Conservation (phyloP, 2,888 invertebrate genomes). For the Polydesmus complanatus region DNA sequence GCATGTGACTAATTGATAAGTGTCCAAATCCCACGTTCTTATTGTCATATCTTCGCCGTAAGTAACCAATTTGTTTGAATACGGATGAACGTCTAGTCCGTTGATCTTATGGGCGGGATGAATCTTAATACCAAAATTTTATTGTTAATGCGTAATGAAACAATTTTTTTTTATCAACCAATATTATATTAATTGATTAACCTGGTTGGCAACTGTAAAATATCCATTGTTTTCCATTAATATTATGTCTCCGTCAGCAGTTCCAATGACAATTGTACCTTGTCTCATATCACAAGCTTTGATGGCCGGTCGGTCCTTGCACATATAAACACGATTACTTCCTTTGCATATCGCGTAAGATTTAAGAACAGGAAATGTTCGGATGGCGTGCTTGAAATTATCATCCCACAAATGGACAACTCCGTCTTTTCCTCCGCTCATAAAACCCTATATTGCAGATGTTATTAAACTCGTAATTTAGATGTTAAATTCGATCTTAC, state of each 20-base stretch:
- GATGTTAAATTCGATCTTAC: constrained; percentile 21
- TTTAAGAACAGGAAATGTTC: constrained; percentile 31
- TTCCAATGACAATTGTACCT: constrained; percentile 22
- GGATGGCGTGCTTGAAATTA: constrained; percentile 31
- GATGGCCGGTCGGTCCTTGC: constrained; percentile 28
- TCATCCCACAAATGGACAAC: constrained; percentile 34
- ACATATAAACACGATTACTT: constrained; percentile 25
- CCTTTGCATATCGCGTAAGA: constrained; percentile 24
- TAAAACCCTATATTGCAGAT: constrained; percentile 29
- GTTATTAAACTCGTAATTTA: background rate
- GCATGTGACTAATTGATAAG: constrained; percentile 27
- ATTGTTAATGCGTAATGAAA: too few species aligned
- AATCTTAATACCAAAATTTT: constrained; percentile 26
- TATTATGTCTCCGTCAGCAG: constrained; percentile 22
- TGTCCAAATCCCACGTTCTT: constrained; percentile 30
- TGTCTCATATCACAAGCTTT: constrained; percentile 32
- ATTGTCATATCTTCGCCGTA: constrained; percentile 34
- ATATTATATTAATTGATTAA: constrained; percentile 17
- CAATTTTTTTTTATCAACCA: background rate
- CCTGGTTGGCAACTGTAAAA: constrained; percentile 31
- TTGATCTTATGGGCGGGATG: constrained; percentile 35
- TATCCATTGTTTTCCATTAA: constrained; percentile 32
- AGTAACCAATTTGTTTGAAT: constrained; percentile 29
- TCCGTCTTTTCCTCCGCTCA: constrained; percentile 36
- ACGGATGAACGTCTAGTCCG: constrained; percentile 34